phyloP scores from a whole-genome alignment of 2,113 vertebrate species.

The Dromiciops gliroides region DNA sequence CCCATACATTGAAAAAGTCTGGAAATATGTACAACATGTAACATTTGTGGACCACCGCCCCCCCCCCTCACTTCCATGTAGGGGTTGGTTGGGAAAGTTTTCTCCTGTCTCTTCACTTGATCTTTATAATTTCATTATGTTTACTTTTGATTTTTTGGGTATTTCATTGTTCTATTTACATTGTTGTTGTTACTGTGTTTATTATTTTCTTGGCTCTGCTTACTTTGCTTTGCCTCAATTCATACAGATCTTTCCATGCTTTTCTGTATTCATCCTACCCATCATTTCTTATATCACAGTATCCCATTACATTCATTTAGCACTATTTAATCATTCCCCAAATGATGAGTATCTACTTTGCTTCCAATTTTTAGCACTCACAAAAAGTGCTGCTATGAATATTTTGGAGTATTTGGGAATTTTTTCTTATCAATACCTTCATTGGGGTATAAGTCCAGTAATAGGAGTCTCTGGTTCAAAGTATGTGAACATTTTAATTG shows the following conservation, averaged over 20 bases:
- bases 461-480: not conserved
- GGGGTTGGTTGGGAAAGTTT: not conserved
- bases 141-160: not conserved
- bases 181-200: not conserved
- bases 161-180: not conserved
- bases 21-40: not conserved
- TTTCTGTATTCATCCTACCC: not conserved
- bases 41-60: not conserved
- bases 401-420: not conserved
- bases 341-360: not conserved
- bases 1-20: not conserved
- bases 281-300: not conserved
- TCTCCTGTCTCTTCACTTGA: not conserved
- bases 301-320: not conserved
- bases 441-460: not conserved
- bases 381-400: not conserved
- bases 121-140: not conserved
- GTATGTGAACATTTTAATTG: not conserved
- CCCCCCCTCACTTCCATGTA: not conserved
- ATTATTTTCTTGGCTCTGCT: not conserved
- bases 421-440: not conserved
- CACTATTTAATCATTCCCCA: not conserved
- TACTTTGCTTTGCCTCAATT: not conserved
- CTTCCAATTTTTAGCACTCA: not conserved
- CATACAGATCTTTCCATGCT: not conserved